Conservation (phyloP, 1,140 invertebrate genomes). For the Myzus persicae region DNA sequence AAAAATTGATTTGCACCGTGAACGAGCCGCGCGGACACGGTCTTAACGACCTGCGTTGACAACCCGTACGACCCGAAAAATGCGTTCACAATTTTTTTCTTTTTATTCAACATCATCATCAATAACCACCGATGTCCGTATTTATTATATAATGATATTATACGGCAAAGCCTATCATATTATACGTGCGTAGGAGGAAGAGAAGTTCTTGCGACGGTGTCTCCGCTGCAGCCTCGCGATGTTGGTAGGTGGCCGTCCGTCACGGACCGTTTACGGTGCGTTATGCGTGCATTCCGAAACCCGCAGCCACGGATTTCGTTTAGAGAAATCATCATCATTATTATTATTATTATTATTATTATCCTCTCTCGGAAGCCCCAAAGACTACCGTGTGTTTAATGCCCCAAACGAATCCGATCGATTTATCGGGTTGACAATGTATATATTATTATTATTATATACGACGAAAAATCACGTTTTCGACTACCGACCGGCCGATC, state of each 20-base stretch:
- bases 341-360: background rate
- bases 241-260: background rate
- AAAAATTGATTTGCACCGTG: constrained; percentile 53
- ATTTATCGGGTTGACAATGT: constrained; percentile 33
- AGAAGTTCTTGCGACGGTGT: no score
- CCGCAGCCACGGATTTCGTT: background rate
- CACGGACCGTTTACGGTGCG: constrained; percentile 31
- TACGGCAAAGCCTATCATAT: no score
- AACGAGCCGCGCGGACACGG: constrained; percentile 27
- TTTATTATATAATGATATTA: background rate
- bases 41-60: constrained; percentile 57
- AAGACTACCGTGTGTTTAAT: constrained; percentile 33
- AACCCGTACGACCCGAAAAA: constrained; percentile 47
- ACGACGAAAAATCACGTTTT: constrained; percentile 46
- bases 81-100: background rate
- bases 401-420: constrained; percentile 42
- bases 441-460: background rate
- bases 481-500: background rate
- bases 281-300: background rate
- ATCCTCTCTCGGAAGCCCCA: constrained; percentile 18
- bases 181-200: no score
- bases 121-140: background rate
- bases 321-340: background rate
- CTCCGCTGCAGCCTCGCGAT: no score
- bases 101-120: constrained; percentile 13